Conservation (phyloP, 2,888 invertebrate species). For the Luffia ferchaultella region DNA sequence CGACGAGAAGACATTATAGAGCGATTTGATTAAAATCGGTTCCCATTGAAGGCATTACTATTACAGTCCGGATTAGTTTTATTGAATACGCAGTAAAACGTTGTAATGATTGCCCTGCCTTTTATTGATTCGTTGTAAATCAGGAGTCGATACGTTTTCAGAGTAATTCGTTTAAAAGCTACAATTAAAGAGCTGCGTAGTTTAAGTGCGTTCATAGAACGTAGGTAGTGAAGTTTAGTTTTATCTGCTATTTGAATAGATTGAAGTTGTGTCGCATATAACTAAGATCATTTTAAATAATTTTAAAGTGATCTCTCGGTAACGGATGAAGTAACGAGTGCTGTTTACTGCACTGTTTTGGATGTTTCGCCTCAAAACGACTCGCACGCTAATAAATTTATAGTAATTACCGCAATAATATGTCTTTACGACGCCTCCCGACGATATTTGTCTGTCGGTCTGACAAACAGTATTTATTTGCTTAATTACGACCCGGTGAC, state of each 20-base stretch:
- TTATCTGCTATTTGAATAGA: too few relatives aligned
- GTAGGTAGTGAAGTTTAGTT: too few relatives aligned
- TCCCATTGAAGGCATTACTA: background rate
- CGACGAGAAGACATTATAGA: background rate
- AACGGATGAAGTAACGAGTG: too few relatives aligned
- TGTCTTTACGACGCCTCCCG: conserved; percentile 2
- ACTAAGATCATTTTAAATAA: too few relatives aligned
- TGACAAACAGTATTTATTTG: conserved; percentile 2
- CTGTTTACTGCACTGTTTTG: too few relatives aligned
- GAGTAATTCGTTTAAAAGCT: conserved; percentile 43
- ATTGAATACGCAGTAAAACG: conserved; percentile 54
- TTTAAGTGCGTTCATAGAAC: too few relatives aligned
- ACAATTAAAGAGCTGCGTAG: too few relatives aligned
- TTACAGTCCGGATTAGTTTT: conserved; percentile 24
- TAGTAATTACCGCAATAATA: conserved; percentile 4
- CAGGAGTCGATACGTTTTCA: conserved; percentile 56
- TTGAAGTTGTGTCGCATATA: too few relatives aligned
- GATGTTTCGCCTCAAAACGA: too few relatives aligned
- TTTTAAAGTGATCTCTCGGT: too few relatives aligned
- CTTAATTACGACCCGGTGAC: conserved; percentile 4
- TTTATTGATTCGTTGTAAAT: conserved; percentile 64
- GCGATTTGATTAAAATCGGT: conserved; percentile 2
- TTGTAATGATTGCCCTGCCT: conserved; percentile 55
- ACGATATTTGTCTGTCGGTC: conserved; percentile 1
- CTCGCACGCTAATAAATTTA: background rate